phyloP scores from a whole-genome alignment of 2,797 vertebrate species.

The Hirundo rustica region DNA sequence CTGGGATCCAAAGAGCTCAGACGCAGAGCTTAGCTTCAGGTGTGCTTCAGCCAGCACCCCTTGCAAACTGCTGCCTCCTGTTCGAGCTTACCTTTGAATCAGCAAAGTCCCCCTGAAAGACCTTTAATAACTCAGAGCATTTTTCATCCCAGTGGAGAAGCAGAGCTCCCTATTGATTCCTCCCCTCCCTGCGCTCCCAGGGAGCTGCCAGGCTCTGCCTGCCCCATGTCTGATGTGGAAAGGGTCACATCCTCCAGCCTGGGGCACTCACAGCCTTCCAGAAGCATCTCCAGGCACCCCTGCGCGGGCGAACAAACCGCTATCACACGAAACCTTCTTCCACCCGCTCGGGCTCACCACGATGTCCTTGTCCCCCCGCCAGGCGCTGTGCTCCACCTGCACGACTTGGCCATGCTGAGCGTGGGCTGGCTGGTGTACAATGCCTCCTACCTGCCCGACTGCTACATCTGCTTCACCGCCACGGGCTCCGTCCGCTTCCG shows the following conservation, averaged over 20 bases:
- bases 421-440: conserved; percentile 87
- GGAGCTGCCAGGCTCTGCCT: conserved; percentile 33
- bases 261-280: neutral
- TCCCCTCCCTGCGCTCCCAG: neutral
- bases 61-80: conserved; percentile 2
- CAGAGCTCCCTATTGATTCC: conserved; percentile 39
- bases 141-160: conserved; percentile 49
- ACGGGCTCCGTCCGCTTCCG: conserved; percentile 70
- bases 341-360: neutral
- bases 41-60: neutral
- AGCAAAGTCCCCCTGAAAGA: conserved; percentile 29
- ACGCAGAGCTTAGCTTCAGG: neutral
- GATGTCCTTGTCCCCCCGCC: neutral
- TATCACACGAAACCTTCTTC: neutral
- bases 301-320: neutral
- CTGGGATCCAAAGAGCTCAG: neutral
- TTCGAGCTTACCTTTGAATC: conserved; percentile 15
- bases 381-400: conserved; percentile 88
- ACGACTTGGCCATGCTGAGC: conserved; percentile 81
- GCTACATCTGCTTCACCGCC: conserved; percentile 83
- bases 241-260: neutral
- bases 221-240: neutral
- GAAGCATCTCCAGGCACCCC: neutral
- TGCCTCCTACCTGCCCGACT: conserved; percentile 84
- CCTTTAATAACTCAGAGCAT: conserved; percentile 21